Base-by-base conservation (phyloP, 1,140 invertebrate genomes). In the Drosophila fuyamai region DNA sequence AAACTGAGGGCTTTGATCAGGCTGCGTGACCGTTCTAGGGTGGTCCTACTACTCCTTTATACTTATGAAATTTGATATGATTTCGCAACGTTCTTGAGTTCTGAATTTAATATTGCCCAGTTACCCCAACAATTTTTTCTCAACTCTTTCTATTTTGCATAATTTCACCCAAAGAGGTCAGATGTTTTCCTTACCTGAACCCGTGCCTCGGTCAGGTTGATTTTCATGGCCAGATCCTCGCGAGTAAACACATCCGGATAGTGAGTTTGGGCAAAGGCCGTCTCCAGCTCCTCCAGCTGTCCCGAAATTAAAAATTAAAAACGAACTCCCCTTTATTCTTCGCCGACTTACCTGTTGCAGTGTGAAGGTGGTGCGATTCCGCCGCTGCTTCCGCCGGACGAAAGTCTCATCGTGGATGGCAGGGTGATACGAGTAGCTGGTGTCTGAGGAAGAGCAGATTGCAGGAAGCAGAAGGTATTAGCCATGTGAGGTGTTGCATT, bases 211-310 rank as follows among this genome's bases (percentile, higher is more conserved):
- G 98, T 99, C 61, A 99, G 94, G 93, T 98, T 98, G 90, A 99
- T 99, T 94, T 99, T 98, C 95, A 98, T 98, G n/a, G 98, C 98
- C 50, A 99, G 94, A 93, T 99, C 98, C 93, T 99, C 98, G 80
- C 98, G 94, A 1, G 97, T 99, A 93, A 99, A 99, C 55, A 99
- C 98, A 93, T 99, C 98, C 7, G 98, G 98, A 92, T 99, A 99
- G 93, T 99, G 98, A 23, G 98, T 99, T 93, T 98, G 97, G 58
- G 97, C 96, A 93, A 99, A 99, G 50, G 98, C 98, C 80, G 97
- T 98, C 93, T 99, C 98, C 86, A 99, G 93, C 93, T 99, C 98
- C 93, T 99, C 98, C 89, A 99, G 93, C 96, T 92, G 56, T 32
- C 4, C 1, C 5, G 43, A 40, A 50, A 88, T 88, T 71, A 85